phyloP scores from a whole-genome alignment of 2,113 vertebrate genomes.

The Mesocricetus auratus region DNA sequence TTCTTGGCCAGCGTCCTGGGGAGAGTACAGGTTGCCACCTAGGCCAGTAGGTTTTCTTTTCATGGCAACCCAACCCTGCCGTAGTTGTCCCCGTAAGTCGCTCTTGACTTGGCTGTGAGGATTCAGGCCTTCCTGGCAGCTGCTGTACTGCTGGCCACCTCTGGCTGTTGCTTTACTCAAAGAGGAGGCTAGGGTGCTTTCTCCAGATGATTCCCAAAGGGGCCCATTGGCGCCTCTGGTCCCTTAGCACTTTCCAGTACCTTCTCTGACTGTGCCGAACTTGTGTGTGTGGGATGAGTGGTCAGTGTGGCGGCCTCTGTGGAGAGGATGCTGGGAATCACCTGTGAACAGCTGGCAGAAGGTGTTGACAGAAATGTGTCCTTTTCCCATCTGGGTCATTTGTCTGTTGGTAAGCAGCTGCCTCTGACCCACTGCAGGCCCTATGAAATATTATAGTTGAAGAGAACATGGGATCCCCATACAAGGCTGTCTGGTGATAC shows the following conservation, averaged over 20 bases:
- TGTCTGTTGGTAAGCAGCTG: not conserved
- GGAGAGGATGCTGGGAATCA: not conserved
- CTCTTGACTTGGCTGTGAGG: not conserved
- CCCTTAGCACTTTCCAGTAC: not conserved
- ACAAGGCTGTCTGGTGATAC: not conserved
- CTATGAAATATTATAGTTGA: not conserved
- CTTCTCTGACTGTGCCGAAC: not conserved
- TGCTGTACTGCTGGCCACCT: not conserved
- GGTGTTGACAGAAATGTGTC: not conserved
- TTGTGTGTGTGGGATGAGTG: rapidly evolving
- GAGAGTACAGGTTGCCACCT: not conserved
- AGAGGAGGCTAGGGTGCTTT: not conserved
- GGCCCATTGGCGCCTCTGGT: rapidly evolving
- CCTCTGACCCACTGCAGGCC: not conserved
- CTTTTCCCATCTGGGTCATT: not conserved
- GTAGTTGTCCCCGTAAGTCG: rapidly evolving
- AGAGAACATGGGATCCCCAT: not conserved
- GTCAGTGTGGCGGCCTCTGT: not conserved
- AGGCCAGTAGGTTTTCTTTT: not conserved
- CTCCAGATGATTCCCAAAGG: not conserved
- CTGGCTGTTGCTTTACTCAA: not conserved
- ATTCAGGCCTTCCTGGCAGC: not conserved
- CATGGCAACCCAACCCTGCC: rapidly evolving
- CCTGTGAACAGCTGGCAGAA: slow-evolving; percentile 1
- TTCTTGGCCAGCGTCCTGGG: not conserved